These are phyloP conservation scores for Sphaerophoria taeniata DNA, from an alignment of 2,888 invertebrate genomes.

Conservation along the genomic window DNA sequence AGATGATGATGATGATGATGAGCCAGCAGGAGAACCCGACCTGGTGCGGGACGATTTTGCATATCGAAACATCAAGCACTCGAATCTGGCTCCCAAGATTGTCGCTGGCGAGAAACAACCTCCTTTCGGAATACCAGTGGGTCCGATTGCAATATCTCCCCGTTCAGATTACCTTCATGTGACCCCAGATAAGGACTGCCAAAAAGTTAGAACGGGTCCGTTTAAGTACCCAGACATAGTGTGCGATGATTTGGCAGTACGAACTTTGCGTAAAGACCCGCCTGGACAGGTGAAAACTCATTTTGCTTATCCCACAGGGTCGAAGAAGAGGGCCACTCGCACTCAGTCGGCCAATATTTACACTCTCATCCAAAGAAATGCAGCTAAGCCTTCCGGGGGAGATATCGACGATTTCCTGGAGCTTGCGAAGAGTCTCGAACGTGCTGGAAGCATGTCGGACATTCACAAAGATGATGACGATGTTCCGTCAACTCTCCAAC, in stretches of 20 bases:
- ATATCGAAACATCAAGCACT: constrained; percentile 90
- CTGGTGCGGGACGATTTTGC: constrained; percentile 92
- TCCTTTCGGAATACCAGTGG: constrained; percentile 95
- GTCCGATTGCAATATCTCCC: constrained; percentile 91
- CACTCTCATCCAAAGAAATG: constrained; percentile 88
- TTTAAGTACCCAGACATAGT: constrained; percentile 89
- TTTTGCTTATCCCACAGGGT: constrained; percentile 81
- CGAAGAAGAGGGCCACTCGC: constrained; percentile 90
- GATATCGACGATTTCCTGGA: constrained; percentile 85
- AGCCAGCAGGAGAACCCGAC: constrained; percentile 89
- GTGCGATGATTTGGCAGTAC: constrained; percentile 93
- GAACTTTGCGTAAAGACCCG: constrained; percentile 92
- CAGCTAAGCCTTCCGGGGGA: constrained; percentile 82
- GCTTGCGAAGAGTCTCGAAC: constrained; percentile 84
- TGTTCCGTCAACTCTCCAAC: constrained; percentile 79
- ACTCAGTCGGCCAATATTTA: constrained; percentile 94
- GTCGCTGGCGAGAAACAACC: constrained; percentile 89
- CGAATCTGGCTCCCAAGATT: constrained; percentile 88
- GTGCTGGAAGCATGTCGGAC: constrained; percentile 86
- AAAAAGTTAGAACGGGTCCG: constrained; percentile 84
- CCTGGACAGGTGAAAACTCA: constrained; percentile 77
- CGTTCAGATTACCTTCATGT: constrained; percentile 93
- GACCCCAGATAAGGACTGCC: constrained; percentile 82
- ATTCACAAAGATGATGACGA: constrained; percentile 81
- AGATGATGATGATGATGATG: constrained; percentile 84